Evolutionary conservation across 2,888 invertebrate genomes (phyloP), one percentile per base, ranked within the genome.

Genomic region (Drosophila formosana): DNA sequence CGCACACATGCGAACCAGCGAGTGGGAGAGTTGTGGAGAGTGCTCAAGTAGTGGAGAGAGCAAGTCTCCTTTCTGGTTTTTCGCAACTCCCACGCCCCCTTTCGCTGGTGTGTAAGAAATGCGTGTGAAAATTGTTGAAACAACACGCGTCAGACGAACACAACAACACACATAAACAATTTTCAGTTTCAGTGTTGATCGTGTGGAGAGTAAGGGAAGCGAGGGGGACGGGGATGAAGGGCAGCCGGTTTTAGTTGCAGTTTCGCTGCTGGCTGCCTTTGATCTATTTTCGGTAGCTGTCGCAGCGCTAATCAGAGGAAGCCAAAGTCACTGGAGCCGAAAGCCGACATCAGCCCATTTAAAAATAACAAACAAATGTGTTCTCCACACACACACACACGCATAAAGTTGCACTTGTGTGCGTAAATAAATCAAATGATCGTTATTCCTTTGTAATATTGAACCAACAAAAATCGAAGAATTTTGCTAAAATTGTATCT

Each of bases 261-360:
- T 47, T 39, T 63, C 25, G 55, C 30, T 41, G 55, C 30, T 41
- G 18, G 53, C 45, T 30, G 28, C 58, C 68, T 72, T 73, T 73
- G 73, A 73, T 73, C 73, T 72, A 73, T 68, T 72, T 68, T 45
- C 9, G 55, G 37, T 4, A 5, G 39, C 39, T 18, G 39, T 41
- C 28, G 37, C 46, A 13, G 32, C 25, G 55, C 50, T 62, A 62
- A 56, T 49, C 52, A 56, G 13, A 32, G 43, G 39, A 41, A 50
- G 25, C 56, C 46, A 30, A 41, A 50, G 25, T 51, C 55, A 23
- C 37, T 51, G 60, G 56, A 52, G 34, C 39, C 26, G 28, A 41
- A 63, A 60, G 53, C 23, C 26, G n/a, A 9, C 47, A 34, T 37
- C 53, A 67, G 43, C 8, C 8, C 26, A 45, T 71, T 63, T 68